Percentiles rank a stretch among this genome's conserved stretches.
phyloP scores from a whole-genome alignment of 2,888 invertebrate species.

The Phorcus lineatus region DNA sequence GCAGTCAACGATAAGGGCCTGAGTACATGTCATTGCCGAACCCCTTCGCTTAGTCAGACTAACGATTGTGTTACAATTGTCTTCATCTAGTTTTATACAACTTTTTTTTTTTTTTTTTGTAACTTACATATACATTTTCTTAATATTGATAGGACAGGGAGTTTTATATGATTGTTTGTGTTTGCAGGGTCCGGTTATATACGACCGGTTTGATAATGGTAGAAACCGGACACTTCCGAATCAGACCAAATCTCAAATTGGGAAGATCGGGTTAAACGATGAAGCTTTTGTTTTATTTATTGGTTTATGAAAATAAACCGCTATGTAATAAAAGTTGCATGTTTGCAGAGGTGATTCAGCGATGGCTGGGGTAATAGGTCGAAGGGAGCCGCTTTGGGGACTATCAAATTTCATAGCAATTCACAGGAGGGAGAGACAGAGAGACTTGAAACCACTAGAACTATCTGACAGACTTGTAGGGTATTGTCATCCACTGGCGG shows the following conservation, averaged over 20 bases:
- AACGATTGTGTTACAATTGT: no score
- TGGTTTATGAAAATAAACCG: slow-evolving; percentile 18
- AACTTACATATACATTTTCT: not conserved
- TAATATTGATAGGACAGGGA: not conserved
- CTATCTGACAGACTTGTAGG: not conserved
- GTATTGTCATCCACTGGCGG: not conserved
- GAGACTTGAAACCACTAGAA: not conserved
- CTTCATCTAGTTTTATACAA: not conserved
- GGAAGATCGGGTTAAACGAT: slow-evolving; percentile 14
- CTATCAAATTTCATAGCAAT: not conserved
- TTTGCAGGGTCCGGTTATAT: not conserved
- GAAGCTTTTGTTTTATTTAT: slow-evolving; percentile 22
- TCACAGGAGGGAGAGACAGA: not conserved
- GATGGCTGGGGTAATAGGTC: not conserved
- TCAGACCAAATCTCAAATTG: slow-evolving; percentile 9
- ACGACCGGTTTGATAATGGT: not conserved
- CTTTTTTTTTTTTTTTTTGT: not conserved
- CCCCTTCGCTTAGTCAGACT: no score
- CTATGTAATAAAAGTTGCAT: slow-evolving; percentile 17
- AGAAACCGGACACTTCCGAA: slow-evolving; percentile 14
- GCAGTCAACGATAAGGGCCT: no score
- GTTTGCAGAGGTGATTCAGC: slow-evolving; percentile 6
- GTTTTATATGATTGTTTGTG: slow-evolving; percentile 1
- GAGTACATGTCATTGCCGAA: no score
- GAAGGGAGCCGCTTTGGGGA: not conserved